Evolutionary conservation across 1,140 invertebrate species (phyloP), one percentile per base, ranked within the genome.

Genomic region (Campoletis sonorensis): DNA sequence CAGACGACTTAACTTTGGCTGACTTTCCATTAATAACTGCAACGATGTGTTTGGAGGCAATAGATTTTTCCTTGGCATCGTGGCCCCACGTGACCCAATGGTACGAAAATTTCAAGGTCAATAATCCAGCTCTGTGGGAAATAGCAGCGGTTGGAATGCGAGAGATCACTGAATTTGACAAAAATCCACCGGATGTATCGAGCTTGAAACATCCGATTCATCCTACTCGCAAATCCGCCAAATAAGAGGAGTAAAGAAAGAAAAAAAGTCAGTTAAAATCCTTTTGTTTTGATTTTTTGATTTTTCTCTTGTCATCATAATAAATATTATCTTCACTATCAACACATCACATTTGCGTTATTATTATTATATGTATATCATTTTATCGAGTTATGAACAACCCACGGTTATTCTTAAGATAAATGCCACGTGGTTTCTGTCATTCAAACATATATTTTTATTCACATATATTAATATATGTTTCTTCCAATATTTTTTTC

Each of bases 21-120:
- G 95, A 96, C 87, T 95, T 96, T 84, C 94, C 93, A 10, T 88
- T 96, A 1, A 88, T 95, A 51, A 94, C 95, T 21, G 93, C 95
- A 4, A 96, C 94, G 0, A 93, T 96, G 91, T 95, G 94, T 75
- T 89, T 96, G 49, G 95, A 96, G 90, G 95, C 94, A 0, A 95
- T 96, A 23, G 88, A 93, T 58, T 96, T 96, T 85, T 94, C 95
- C 49, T 33, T 90, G 13, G 49, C 87, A 91, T 93, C 79, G 30
- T 93, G 87, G 93, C 92, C 70, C 58, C 87, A 90, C 83, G 89
- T 95, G 13, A 83, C 90, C 33, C 93, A 94, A 86, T 96, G 95
- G 95, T 96, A 96, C 83, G 88, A 91, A 13, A 93, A 93, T 37
- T 96, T 95, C 82, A 96, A 96, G 87, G 85, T 84, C 11, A 93